These are phyloP conservation scores for Strigamia transsilvanica DNA, from an alignment of 2,888 invertebrate species.

Conservation along the genomic window DNA sequence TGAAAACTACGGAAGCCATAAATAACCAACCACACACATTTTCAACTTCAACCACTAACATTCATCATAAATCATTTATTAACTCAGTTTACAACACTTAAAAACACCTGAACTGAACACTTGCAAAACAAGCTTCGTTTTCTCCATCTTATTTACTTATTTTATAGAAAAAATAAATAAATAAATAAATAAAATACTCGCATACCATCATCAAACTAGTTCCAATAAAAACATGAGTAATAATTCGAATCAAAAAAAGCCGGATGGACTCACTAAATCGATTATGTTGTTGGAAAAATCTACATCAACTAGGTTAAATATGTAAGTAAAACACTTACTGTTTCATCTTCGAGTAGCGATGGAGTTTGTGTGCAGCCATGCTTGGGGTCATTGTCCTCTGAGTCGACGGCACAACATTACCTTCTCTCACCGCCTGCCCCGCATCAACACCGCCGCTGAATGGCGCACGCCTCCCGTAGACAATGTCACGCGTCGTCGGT, in stretches of 20 bases:
- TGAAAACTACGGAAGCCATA: constrained; percentile 48
- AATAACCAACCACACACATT: constrained; percentile 8
- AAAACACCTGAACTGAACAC: background rate
- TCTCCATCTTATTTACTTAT: background rate
- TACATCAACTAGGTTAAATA: constrained; percentile 31
- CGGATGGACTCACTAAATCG: background rate
- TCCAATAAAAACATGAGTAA: background rate
- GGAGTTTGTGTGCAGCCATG: constrained; percentile 50
- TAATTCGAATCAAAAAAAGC: background rate
- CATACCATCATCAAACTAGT: background rate
- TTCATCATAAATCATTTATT: background rate
- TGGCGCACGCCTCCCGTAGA: constrained; percentile 25
- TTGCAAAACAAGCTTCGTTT: background rate
- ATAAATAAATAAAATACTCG: background rate
- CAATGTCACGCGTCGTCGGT: constrained; percentile 46
- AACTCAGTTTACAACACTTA: background rate
- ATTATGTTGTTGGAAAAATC: background rate
- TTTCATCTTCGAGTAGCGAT: constrained; percentile 40
- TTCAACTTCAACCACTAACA: background rate
- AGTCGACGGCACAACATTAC: constrained; percentile 37
- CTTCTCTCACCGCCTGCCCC: constrained; percentile 41
- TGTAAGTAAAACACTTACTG: constrained; percentile 42
- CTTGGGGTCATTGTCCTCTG: constrained; percentile 51
- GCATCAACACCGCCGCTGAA: constrained; percentile 20
- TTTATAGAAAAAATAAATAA: background rate